phyloP scores from a whole-genome alignment of 92 coral and sea anemone species.

The Epizoanthus rinbou region DNA sequence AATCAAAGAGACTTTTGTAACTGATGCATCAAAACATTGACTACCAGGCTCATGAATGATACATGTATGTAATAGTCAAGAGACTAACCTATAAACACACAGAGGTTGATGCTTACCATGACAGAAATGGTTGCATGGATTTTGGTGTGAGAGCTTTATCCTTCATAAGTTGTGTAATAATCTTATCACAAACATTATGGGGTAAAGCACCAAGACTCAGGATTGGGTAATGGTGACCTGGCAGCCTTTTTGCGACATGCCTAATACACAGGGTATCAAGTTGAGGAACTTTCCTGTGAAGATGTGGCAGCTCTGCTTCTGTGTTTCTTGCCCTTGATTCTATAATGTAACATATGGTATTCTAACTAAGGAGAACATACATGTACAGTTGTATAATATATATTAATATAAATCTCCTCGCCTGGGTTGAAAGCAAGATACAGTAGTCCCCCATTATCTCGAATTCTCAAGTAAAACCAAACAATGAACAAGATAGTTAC shows the following conservation, averaged over 20 bases:
- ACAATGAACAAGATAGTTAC: too few species aligned
- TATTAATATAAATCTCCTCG: too few species aligned
- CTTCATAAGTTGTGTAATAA: slow-evolving; percentile 72
- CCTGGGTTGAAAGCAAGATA: too few species aligned
- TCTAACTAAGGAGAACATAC: too few species aligned
- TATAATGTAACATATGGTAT: not conserved
- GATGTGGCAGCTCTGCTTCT: slow-evolving; percentile 52
- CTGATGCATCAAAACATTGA: not conserved
- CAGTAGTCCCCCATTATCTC: too few species aligned
- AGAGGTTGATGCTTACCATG: slow-evolving; percentile 68
- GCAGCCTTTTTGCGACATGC: slow-evolving; percentile 73
- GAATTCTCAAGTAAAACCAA: too few species aligned
- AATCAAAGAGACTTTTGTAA: not conserved
- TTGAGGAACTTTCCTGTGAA: slow-evolving; percentile 73
- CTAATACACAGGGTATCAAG: slow-evolving; percentile 79
- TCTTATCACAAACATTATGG: slow-evolving; percentile 83
- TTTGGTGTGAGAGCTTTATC: slow-evolving; percentile 84
- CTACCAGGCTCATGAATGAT: not conserved
- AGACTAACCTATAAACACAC: too few species aligned
- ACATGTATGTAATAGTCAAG: too few species aligned
- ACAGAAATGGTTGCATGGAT: slow-evolving; percentile 72
- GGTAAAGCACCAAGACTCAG: slow-evolving; percentile 73
- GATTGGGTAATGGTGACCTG: slow-evolving; percentile 85
- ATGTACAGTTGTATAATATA: too few species aligned
- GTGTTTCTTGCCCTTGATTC: slow-evolving; percentile 15